Evolutionary conservation across 2,888 invertebrate species (phyloP), one percentile per base, ranked within the genome.

Genomic region (Drosophila paracracens): DNA sequence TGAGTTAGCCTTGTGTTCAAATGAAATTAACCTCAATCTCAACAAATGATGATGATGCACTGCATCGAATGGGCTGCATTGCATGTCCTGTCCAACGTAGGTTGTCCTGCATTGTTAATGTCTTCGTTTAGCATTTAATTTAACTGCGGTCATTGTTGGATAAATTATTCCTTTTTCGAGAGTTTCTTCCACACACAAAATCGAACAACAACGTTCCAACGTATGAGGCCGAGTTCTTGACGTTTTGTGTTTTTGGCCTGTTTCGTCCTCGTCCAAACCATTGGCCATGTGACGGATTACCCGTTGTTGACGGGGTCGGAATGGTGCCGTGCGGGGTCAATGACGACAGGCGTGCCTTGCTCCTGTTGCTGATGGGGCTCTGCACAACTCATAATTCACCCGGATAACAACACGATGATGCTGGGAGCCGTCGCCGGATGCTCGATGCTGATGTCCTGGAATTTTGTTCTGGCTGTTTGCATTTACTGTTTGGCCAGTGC

Each of bases 81-180:
- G 62, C 52, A 52, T 63, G 46, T 54, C 16, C 67, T 63, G 61
- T 21, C 7, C 62, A 18, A 29, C 21, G 58, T n/a, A n/a, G 35
- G 21, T 25, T 67, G 63, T 80, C 82, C 84, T 83, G 80, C 79
- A 79, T 83, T 78, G 91, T 85, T 89, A 91, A 91, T 91, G 87
- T 86, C 83, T 91, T 81, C 87, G 84, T 88, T 91, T 89, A 88
- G 84, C 87, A 91, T 90, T 91, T 91, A 87, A 91, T 90, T 91
- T 83, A 81, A 82, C 83, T 87, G 91, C 77, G 91, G 85, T 85
- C 82, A 74, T 85, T 73, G 67, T 52, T 76, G 80, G 56, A 81
- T 78, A 83, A 83, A 85, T 88, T 78, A 69, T 59, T 54, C 63
- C 71, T 36, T 77, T 80, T 83, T 69, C 75, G 57, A 74, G 78